Evolutionary conservation across 2,797 vertebrate species (phyloP).

Genomic region (Yasuhikotakia modesta): DNA sequence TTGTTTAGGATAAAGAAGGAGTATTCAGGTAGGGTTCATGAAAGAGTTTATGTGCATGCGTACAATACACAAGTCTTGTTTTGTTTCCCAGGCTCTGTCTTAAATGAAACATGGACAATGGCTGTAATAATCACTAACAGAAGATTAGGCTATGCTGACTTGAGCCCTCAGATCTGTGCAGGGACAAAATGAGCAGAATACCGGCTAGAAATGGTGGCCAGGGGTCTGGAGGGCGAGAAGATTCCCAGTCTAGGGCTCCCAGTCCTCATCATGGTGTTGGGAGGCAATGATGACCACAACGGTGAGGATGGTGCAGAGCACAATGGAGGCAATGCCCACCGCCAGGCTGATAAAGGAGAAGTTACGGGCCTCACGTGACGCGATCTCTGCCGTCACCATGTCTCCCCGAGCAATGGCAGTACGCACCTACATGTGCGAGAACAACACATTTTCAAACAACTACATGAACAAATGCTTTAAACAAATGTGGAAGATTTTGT

Average conservation of each 20-base stretch:
- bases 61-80: neutral
- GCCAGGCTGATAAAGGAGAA: constrained; percentile 97
- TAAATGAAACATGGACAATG: constrained; percentile 19
- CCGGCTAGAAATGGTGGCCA: constrained; percentile 35
- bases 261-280: constrained; percentile 93
- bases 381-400: constrained; percentile 93
- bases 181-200: constrained; percentile 46
- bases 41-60: neutral
- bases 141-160: constrained; percentile 19
- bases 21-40: constrained; percentile 14
- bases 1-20: constrained; percentile 27
- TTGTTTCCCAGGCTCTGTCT: constrained; percentile 7
- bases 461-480: no score
- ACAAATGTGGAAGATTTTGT: no score
- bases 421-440: constrained; percentile 79
- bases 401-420: constrained; percentile 89
- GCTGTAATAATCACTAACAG: constrained; percentile 3
- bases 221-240: constrained; percentile 25
- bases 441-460: neutral
- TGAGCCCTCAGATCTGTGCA: constrained; percentile 16
- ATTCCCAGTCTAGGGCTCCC: constrained; percentile 81
- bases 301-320: constrained; percentile 93
- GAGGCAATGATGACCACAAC: constrained; percentile 95
- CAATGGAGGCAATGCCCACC: constrained; percentile 92
- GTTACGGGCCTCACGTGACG: constrained; percentile 91